Evolutionary conservation across 2,888 invertebrate genomes (phyloP).

Genomic region (Meiosimyza decipiens): DNA sequence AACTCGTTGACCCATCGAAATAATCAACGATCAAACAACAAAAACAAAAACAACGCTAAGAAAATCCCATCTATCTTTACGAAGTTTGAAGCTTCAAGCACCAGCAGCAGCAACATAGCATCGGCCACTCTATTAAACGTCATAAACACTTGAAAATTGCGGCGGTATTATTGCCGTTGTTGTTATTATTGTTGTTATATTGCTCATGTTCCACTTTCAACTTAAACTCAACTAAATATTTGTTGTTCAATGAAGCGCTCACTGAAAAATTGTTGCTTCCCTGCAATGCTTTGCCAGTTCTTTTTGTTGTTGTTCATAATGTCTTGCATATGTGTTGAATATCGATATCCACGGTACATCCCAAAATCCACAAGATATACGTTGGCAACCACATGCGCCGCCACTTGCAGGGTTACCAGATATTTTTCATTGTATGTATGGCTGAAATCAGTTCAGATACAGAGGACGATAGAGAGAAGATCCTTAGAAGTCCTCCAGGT

Average conservation of each 20-base stretch:
- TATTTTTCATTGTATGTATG: neutral
- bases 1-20: no score
- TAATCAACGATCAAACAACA: no score
- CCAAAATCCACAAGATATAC: neutral
- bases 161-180: neutral
- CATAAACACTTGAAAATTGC: slow-evolving; percentile 55
- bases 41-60: no score
- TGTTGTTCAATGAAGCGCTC: neutral
- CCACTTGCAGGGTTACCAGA: neutral
- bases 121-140: slow-evolving; percentile 36
- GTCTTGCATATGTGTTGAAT: no score
- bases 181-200: no score
- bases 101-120: no score
- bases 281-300: neutral
- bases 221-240: no score
- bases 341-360: neutral
- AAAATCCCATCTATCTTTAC: no score
- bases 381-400: neutral
- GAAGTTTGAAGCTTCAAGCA: no score
- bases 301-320: slow-evolving; percentile 9
- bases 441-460: neutral
- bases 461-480: neutral
- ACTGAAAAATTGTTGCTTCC: neutral
- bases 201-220: no score
- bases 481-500: no score